Evolutionary conservation across 2,797 vertebrate genomes (phyloP), one percentile per base, ranked within the genome.

Genomic region (Gypaetus barbatus): DNA sequence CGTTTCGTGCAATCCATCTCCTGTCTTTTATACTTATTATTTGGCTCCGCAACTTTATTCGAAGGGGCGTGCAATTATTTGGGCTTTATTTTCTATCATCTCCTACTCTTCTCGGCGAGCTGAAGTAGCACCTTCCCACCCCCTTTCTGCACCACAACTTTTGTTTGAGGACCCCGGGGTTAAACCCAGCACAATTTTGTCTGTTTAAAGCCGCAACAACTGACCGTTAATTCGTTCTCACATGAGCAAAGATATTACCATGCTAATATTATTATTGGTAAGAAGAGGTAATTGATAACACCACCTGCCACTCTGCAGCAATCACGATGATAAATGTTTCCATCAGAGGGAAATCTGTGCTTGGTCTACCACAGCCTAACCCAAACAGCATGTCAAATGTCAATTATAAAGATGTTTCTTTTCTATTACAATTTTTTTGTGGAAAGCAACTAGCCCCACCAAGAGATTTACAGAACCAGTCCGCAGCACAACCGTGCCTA

Each of bases 181-280:
- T 98, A 93, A 97, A 93, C 71, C 60, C 71, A 58, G 91, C 78
- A 15, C 39, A 46, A 68, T 95, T 88, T 96, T 76, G 71, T 60
- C 86, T 93, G 79, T 93, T 96, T 93, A 83, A 87, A 77, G 90
- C 93, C 91, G 89, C 93, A 94, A 90, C 96, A 94, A 97, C 95
- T 97, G 84, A 91, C 95, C 77, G 22, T 95, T 97, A 97, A 98
- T 98, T 97, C 93, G 87, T 97, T 98, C 95, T 97, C 95, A 96
- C 96, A 95, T 82, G 93, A 97, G 97, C 96, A 97, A 91, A 98
- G 96, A 97, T 98, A 98, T 98, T 98, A 98, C 98, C 98, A 98
- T 98, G 97, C 97, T 98, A 97, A 98, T 98, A 98, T 98, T 98
- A 98, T 98, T 98, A 98, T 98, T 98, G 98, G 98, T 98, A 98